Conservation (phyloP, 1,140 invertebrate genomes). For the Conus betulinus region DNA sequence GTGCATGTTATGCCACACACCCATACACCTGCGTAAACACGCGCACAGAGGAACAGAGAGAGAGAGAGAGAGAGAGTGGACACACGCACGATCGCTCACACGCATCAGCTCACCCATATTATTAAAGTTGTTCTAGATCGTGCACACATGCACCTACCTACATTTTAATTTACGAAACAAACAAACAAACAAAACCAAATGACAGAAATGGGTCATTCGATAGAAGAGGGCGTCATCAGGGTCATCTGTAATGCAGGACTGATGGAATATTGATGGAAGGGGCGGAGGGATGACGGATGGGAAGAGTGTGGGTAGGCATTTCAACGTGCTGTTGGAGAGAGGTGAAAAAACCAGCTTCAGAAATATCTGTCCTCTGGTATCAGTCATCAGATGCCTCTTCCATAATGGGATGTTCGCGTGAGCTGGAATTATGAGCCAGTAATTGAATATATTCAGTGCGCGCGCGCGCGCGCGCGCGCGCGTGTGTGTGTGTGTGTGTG, state of each 20-base stretch:
- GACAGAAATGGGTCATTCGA: too few relatives aligned
- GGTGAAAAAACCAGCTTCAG: too few relatives aligned
- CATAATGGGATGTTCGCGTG: too few relatives aligned
- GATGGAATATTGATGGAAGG: too few relatives aligned
- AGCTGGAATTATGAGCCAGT: neutral
- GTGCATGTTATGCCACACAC: neutral
- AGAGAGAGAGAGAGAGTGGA: neutral
- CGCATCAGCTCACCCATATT: neutral
- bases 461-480: neutral
- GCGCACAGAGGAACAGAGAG: neutral
- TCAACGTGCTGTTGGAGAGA: too few relatives aligned
- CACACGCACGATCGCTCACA: neutral
- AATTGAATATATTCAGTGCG: neutral
- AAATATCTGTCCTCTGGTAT: too few relatives aligned
- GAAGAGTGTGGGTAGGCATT: too few relatives aligned
- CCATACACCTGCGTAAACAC: neutral
- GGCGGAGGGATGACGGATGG: too few relatives aligned
- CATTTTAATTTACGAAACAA: neutral
- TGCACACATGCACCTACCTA: neutral
- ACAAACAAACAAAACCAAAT: neutral
- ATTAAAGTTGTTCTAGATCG: too few relatives aligned
- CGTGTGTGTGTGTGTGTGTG: constrained; percentile 10
- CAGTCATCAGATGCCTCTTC: too few relatives aligned
- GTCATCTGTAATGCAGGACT: too few relatives aligned
- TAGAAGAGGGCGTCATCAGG: too few relatives aligned